Percentiles rank a stretch among this genome's conserved stretches.
Evolutionary conservation across 2,888 invertebrate species (phyloP).

Genomic region (Athalia rosae): DNA sequence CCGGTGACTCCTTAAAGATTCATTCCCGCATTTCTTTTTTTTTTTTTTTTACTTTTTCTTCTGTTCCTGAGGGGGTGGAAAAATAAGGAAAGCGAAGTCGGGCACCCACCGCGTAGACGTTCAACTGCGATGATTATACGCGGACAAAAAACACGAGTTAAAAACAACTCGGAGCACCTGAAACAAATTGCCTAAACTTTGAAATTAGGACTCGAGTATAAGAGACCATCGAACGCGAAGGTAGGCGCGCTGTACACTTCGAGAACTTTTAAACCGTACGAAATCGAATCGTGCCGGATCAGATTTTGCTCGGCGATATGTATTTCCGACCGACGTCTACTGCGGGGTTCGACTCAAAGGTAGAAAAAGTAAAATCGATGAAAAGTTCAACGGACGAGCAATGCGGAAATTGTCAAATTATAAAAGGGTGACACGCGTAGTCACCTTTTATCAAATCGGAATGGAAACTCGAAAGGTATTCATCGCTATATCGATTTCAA

Average conservation of each 20-base stretch:
- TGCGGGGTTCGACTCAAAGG: no score
- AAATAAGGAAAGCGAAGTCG: background rate
- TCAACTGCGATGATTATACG: conserved; percentile 7
- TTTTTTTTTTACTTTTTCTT: background rate
- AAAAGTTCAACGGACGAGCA: background rate
- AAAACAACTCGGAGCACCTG: conserved; percentile 6
- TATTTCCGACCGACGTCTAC: background rate
- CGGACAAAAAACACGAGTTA: background rate
- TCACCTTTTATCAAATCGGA: no score
- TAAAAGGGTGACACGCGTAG: background rate
- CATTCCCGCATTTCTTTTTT: background rate
- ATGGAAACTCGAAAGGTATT: background rate
- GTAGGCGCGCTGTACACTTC: background rate
- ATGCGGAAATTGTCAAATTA: conserved; percentile 8
- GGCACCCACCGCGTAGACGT: background rate
- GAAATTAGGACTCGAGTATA: conserved; percentile 23
- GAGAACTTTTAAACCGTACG: no score
- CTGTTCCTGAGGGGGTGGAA: background rate
- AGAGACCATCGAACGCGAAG: background rate
- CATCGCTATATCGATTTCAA: background rate
- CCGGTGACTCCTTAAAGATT: background rate
- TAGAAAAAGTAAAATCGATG: conserved; percentile 11
- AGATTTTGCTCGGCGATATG: background rate
- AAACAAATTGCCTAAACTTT: conserved; percentile 32
- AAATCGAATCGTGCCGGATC: background rate